Evolutionary conservation across 2,797 vertebrate species (phyloP).

Genomic region (Sandelia bainsii): DNA sequence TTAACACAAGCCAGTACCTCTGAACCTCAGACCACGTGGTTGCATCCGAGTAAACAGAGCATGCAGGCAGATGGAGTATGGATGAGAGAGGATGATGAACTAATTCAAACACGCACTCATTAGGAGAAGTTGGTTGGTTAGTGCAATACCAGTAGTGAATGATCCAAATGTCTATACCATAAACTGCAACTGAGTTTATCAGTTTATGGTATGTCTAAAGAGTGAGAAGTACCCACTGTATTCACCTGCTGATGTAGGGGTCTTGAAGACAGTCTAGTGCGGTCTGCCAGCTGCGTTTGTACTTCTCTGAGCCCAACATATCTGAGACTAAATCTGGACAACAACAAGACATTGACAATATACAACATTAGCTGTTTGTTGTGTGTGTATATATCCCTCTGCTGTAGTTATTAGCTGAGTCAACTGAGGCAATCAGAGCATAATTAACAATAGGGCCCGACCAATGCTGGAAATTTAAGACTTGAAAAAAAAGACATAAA

Average conservation of each 20-base stretch:
- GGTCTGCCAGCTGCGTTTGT: conserved; percentile 89
- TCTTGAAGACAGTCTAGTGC: conserved; percentile 91
- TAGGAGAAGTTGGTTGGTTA: no score
- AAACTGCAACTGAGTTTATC: no score
- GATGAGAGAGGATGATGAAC: no score
- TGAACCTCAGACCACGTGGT: not conserved
- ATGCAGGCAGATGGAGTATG: not conserved
- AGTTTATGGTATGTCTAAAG: no score
- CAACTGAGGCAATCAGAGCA: not conserved
- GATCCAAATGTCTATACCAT: no score
- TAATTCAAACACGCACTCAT: no score
- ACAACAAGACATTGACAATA: conserved; percentile 23
- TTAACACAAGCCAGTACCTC: not conserved
- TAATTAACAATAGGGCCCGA: not conserved
- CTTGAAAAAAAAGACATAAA: no score
- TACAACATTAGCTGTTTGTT: conserved; percentile 3
- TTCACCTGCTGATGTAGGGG: conserved; percentile 91
- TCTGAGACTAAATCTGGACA: conserved; percentile 90
- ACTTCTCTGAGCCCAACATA: conserved; percentile 89
- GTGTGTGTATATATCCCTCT: not conserved
- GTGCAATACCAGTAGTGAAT: no score
- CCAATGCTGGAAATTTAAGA: not conserved
- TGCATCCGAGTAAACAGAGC: not conserved
- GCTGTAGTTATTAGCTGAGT: not conserved
- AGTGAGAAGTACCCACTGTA: not conserved